These are phyloP conservation scores for Phaethornis superciliosus DNA, from an alignment of 2,113 vertebrate species.

Conservation along the genomic window DNA sequence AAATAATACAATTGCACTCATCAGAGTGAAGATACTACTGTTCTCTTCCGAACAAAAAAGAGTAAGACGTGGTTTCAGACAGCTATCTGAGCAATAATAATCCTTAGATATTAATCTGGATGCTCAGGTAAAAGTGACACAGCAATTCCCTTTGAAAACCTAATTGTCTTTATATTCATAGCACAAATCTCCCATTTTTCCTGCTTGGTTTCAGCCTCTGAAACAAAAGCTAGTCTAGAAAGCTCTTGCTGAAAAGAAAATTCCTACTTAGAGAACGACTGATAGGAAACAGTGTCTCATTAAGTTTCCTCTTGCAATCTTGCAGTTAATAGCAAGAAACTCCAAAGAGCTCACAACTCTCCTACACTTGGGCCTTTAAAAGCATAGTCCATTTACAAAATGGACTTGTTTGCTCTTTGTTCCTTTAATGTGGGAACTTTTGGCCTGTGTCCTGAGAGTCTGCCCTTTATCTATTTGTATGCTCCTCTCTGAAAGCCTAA, in stretches of 20 bases:
- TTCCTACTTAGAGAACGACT: neutral
- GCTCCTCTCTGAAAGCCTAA: neutral
- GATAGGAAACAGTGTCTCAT: neutral
- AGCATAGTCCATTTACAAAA: neutral
- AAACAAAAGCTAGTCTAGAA: neutral
- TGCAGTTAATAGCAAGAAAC: neutral
- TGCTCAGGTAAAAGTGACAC: neutral
- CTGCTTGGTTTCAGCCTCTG: neutral
- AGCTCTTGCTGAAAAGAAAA: neutral
- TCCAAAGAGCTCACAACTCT: neutral
- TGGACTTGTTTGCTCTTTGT: neutral
- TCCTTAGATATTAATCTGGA: neutral
- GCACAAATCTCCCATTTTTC: neutral
- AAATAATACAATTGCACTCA: neutral
- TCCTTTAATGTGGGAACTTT: neutral
- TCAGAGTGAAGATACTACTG: neutral
- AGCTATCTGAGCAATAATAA: neutral
- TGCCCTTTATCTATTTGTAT: neutral
- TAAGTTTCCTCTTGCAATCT: neutral
- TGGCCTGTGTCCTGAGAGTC: neutral
- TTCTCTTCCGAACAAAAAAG: no score
- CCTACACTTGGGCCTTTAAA: neutral
- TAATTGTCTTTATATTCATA: neutral
- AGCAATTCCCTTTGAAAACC: neutral
- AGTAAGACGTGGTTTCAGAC: neutral